Evolutionary conservation across 1,140 invertebrate genomes (phyloP).

Genomic region (Hyposmocoma kahamanoa): DNA sequence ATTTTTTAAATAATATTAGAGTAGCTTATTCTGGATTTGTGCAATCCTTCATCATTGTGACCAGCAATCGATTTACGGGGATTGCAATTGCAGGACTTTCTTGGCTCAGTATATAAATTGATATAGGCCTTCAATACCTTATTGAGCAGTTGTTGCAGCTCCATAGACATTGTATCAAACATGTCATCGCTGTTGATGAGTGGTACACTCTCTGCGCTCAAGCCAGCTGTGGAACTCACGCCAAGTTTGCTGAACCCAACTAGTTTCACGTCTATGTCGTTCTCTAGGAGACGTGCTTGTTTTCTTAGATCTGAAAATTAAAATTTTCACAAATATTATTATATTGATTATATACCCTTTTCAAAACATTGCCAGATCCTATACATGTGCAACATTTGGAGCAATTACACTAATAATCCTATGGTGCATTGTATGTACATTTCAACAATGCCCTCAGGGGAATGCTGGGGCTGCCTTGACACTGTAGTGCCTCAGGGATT

Average conservation of each 20-base stretch:
- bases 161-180: constrained; percentile 93
- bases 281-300: constrained; percentile 94
- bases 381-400: constrained; percentile 6
- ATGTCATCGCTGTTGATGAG: constrained; percentile 90
- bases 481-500: too few species aligned
- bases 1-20: too few species aligned
- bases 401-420: constrained; percentile 13
- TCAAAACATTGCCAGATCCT: too few species aligned
- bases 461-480: too few species aligned
- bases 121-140: too few species aligned
- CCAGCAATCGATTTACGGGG: too few species aligned
- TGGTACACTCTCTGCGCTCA: constrained; percentile 82
- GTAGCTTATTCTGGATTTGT: too few species aligned
- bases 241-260: constrained; percentile 96
- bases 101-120: too few species aligned
- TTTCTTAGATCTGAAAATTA: constrained; percentile 87
- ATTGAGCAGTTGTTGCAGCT: constrained; percentile 91
- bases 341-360: constrained; percentile 6
- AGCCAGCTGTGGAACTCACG: constrained; percentile 76
- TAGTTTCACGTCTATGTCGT: constrained; percentile 97
- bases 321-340: constrained; percentile 10
- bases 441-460: too few species aligned
- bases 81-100: too few species aligned
- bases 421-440: too few species aligned
- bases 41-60: too few species aligned